Evolutionary conservation across 2,113 vertebrate species (phyloP).

Genomic region (Anoura caudifer): DNA sequence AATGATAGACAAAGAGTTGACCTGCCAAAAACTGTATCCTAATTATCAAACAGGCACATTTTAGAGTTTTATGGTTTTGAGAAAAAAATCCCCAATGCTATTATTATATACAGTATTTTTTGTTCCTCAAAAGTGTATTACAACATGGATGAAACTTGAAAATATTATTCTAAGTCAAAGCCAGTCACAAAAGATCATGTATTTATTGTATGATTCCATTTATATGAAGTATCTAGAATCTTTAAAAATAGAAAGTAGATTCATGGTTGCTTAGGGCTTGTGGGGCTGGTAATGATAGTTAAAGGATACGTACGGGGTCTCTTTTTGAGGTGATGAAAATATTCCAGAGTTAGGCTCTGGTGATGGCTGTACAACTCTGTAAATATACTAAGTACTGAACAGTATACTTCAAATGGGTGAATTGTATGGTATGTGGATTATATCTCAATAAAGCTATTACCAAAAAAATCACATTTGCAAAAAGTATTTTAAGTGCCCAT

Average conservation of each 20-base stretch:
- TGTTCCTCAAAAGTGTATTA: not conserved
- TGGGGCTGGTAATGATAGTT: not conserved
- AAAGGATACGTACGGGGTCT: not conserved
- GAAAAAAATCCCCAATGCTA: not conserved
- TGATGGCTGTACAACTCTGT: not conserved
- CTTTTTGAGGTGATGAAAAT: conserved; percentile 11
- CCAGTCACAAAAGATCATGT: not conserved
- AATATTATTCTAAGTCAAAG: conserved; percentile 12
- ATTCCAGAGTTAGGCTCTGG: not conserved
- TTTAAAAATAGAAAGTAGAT: not conserved
- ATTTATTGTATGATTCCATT: not conserved
- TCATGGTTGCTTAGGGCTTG: not conserved
- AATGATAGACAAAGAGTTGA: conserved; percentile 11
- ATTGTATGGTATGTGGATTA: not conserved
- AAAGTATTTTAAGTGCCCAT: not conserved
- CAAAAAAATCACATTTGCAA: not conserved
- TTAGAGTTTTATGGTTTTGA: conserved; percentile 17
- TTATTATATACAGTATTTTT: not conserved
- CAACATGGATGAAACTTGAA: not conserved
- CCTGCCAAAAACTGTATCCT: not conserved
- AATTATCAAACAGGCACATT: conserved; percentile 21
- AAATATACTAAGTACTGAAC: not conserved
- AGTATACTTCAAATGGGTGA: not conserved
- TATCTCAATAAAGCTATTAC: not conserved
- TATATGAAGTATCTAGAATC: not conserved